These are phyloP conservation scores for Halictus quadricinctus DNA, from an alignment of 2,888 invertebrate genomes.

Conservation along the genomic window DNA sequence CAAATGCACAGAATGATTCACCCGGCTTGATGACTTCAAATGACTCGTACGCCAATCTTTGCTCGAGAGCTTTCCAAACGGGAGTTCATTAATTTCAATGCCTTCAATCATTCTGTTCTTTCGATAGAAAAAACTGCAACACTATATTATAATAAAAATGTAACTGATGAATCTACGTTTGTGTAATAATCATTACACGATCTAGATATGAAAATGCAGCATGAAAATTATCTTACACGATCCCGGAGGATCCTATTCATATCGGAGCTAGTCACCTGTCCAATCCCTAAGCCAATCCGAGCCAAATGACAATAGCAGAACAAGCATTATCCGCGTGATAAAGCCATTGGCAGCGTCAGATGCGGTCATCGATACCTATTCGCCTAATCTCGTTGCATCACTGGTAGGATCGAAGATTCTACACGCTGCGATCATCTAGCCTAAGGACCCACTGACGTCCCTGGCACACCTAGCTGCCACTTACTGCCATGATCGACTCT, in stretches of 20 bases:
- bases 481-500: background rate
- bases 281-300: background rate
- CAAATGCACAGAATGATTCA: constrained; percentile 1
- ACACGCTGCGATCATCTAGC: background rate
- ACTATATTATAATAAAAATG: background rate
- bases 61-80: background rate
- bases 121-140: too few relatives aligned
- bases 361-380: constrained; percentile 9
- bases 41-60: background rate
- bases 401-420: background rate
- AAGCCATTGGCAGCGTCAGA: constrained; percentile 4
- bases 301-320: constrained; percentile 8
- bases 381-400: constrained; percentile 5
- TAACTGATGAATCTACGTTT: background rate
- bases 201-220: background rate
- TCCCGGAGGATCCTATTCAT: background rate
- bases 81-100: background rate
- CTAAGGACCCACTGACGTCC: background rate
- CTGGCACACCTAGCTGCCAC: background rate
- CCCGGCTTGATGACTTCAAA: constrained; percentile 2
- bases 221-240: background rate
- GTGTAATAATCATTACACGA: background rate
- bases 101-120: background rate
- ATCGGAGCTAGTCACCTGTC: background rate
- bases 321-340: background rate